Evolutionary conservation across 1,140 invertebrate genomes (phyloP), one percentile per base, ranked within the genome.

Genomic region (Centruroides sculpturatus): DNA sequence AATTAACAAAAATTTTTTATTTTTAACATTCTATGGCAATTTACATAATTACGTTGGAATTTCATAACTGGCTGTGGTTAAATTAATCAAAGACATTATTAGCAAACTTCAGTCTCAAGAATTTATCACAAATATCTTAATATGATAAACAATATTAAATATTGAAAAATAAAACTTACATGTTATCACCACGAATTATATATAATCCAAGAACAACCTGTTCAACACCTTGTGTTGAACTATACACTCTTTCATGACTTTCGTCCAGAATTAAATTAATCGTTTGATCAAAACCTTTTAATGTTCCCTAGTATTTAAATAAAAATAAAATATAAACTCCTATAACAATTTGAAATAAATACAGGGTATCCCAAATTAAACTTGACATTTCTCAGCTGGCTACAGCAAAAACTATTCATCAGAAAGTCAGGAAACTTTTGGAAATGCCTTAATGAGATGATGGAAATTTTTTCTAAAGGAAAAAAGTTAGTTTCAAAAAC

Each of bases 241-340:
- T 95, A 73, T 92, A 99, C 12, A 99, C 93, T 71, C 96, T 78
- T 75, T 98, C 96, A 74, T 97, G 92, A 59, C 92, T 95, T 75
- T 98, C 94, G 73, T 98, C 93, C 47, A 99, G 77, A 69, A 99
- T 96, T 63, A 98, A 80, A 71, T 99, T 99, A 60, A 98, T 94
- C 23, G 92, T 95, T 76, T 99, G 96, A 77, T 99, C 96, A 78
- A 97, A 98, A 53, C 89, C 89, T 75, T 89, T 91, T 56, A 89
- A 73, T 3, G 84, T 87, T 48, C 86, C 89, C 86, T 89, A 67
- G 23, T 23, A 23, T 23, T 23, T 23, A 23, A 23, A 23, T 23
- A 23, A 23, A 23, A 23, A 23, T 23, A 23, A 23, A 23, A 23
- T 23, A 23, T 23, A 23, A 23, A 23, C 23, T 23, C 23, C 23